A percentile compares a stretch with the other conserved stretches of the same genome.
These are phyloP conservation scores for Aleiodes sp. DNA, from an alignment of 1,140 invertebrate species.

Conservation along the genomic window DNA sequence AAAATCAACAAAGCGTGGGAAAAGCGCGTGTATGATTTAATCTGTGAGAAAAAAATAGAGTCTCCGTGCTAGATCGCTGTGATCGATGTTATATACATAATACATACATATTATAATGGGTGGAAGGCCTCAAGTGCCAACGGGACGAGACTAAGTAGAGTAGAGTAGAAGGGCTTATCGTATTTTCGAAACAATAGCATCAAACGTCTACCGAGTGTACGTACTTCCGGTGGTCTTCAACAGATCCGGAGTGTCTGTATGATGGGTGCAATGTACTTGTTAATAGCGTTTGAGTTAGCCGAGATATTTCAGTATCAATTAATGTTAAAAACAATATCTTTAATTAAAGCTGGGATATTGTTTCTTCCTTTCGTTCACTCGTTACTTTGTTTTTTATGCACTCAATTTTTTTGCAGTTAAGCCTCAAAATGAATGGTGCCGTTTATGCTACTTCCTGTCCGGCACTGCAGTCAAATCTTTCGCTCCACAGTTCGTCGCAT, in stretches of 20 bases:
- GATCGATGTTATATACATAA: neutral
- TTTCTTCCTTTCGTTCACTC: too few relatives aligned
- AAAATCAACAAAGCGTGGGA: slow-evolving; percentile 26
- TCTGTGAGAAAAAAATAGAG: slow-evolving; percentile 21
- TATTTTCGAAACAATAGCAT: slow-evolving; percentile 19
- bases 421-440: slow-evolving; percentile 52
- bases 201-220: neutral
- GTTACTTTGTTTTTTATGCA: neutral
- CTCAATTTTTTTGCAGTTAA: slow-evolving; percentile 34
- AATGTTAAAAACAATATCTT: too few relatives aligned
- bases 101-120: slow-evolving; percentile 5
- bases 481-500: slow-evolving; percentile 54
- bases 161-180: slow-evolving; percentile 5
- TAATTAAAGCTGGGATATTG: too few relatives aligned
- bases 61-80: slow-evolving; percentile 1
- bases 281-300: neutral
- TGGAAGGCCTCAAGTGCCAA: neutral
- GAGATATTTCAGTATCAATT: slow-evolving; percentile 13
- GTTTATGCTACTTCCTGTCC: slow-evolving; percentile 56
- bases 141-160: neutral
- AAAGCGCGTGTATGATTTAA: slow-evolving; percentile 12
- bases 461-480: slow-evolving; percentile 53
- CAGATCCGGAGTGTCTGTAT: slow-evolving; percentile 8
- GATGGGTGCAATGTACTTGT: slow-evolving; percentile 5
- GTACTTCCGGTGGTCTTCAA: slow-evolving; percentile 18